Evolutionary conservation across 2,888 invertebrate species (phyloP), one percentile per base, ranked within the genome.

Genomic region (Eupithecia tripunctaria): DNA sequence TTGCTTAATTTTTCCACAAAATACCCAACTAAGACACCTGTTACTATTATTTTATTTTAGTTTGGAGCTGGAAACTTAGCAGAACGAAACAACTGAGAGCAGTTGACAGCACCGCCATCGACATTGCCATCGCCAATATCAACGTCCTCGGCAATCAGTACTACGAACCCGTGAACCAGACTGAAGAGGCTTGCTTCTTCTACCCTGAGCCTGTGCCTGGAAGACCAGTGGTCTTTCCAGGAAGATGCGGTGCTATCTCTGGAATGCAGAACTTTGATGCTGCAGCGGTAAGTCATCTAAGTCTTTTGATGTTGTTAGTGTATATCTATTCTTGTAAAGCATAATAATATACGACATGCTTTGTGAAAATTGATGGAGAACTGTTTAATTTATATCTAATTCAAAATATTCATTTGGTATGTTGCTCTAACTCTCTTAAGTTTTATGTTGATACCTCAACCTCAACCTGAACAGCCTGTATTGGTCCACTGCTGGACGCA

Each of bases 11-110:
- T 51, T 51, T 21, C n/a, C 51, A 51, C 21, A 21, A 10, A 51
- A 51, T 51, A 51, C 4, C n/a, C 2, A n/a, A 47, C n/a, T 47
- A 8, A n/a, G n/a, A 3, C 47, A 47, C 59, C 18, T 18, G 0
- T 60, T 29, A 51, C 51, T 47, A 25, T 29, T 62, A 1, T 73
- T 70, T 29, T 62, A 1, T 73, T 70, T 25, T 78, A 91, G 91
- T 91, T 0, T 90, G 80, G 78, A 91, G 91, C 72, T 93, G 91
- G 93, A 91, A 92, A 64, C 81, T 93, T 0, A 91, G 91, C 71
- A 86, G 88, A 79, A 80, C 82, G 0, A 82, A 81, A 51, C 75
- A 81, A 10, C 76, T 91, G 3, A 79, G 89, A 0, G 2, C 76
- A 1, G 72, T 71, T 0, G 84, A 85, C 0, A 79, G 64, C 4